Evolutionary conservation across 23 tunicate species (phyloP).

Genomic region (Botrylloides violaceus): DNA sequence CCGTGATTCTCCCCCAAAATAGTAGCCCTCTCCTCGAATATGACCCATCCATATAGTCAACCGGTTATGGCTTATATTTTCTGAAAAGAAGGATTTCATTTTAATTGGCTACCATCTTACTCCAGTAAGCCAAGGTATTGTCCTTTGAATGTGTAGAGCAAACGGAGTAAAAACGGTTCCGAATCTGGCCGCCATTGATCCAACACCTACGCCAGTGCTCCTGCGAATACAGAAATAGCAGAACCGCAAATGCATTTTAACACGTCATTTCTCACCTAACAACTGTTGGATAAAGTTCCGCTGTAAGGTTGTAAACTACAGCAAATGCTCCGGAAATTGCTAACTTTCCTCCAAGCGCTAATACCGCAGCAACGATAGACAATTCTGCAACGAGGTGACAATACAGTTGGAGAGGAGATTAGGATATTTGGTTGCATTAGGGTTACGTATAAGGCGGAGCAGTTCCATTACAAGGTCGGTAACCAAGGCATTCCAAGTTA

Average conservation of each 20-base stretch:
- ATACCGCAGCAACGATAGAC: slow-evolving; percentile 42
- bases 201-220: slow-evolving; percentile 88
- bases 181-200: slow-evolving; percentile 85
- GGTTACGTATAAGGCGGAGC: no score
- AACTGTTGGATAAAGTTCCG: slow-evolving; percentile 88
- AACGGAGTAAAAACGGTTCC: slow-evolving; percentile 88
- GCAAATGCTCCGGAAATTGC: slow-evolving; percentile 88
- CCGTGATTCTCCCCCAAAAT: no score
- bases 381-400: slow-evolving; percentile 31
- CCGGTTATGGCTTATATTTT: no score
- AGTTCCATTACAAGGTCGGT: no score
- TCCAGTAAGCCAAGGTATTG: slow-evolving; percentile 92
- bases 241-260: no score
- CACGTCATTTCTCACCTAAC: slow-evolving; percentile 65
- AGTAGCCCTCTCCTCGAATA: no score
- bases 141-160: slow-evolving; percentile 67
- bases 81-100: no score
- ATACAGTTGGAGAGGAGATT: no score
- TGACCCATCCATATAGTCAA: no score
- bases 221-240: slow-evolving; percentile 16
- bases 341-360: slow-evolving; percentile 79
- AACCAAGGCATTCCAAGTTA: no score
- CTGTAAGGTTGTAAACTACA: slow-evolving; percentile 83
- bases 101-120: no score
- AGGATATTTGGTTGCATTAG: neutral